phyloP scores from a whole-genome alignment of 1,140 invertebrate species.

The Lepidostoma basale region DNA sequence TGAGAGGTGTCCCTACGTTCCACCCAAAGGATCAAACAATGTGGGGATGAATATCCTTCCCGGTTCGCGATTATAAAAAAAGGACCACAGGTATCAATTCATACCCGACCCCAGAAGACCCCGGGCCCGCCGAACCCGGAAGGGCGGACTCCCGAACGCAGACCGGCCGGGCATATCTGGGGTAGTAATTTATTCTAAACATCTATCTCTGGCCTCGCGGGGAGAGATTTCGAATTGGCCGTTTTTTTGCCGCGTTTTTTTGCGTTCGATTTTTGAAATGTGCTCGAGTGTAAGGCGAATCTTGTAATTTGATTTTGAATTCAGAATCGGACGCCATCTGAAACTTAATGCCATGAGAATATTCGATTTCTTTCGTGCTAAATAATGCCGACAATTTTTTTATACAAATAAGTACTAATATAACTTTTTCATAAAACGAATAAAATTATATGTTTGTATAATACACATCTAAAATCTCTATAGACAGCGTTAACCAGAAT shows the following conservation, averaged over 20 bases:
- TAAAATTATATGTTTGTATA: no score
- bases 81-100: constrained; percentile 41
- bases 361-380: no score
- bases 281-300: constrained; percentile 18
- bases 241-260: constrained; percentile 17
- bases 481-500: no score
- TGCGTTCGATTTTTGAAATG: constrained; percentile 6
- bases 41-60: constrained; percentile 25
- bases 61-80: constrained; percentile 38
- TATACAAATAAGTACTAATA: no score
- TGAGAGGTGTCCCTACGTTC: constrained; percentile 16
- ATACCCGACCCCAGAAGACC: constrained; percentile 18
- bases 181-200: constrained; percentile 13
- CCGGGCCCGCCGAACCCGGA: constrained; percentile 15
- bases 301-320: not conserved
- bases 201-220: constrained; percentile 1
- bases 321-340: no score
- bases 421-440: no score
- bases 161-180: constrained; percentile 22
- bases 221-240: constrained; percentile 13
- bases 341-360: no score
- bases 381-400: no score
- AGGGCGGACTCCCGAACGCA: constrained; percentile 15
- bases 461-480: no score
- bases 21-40: constrained; percentile 17